Evolutionary conservation across 2,113 vertebrate genomes (phyloP).

Genomic region (Ageneiosus marmoratus): DNA sequence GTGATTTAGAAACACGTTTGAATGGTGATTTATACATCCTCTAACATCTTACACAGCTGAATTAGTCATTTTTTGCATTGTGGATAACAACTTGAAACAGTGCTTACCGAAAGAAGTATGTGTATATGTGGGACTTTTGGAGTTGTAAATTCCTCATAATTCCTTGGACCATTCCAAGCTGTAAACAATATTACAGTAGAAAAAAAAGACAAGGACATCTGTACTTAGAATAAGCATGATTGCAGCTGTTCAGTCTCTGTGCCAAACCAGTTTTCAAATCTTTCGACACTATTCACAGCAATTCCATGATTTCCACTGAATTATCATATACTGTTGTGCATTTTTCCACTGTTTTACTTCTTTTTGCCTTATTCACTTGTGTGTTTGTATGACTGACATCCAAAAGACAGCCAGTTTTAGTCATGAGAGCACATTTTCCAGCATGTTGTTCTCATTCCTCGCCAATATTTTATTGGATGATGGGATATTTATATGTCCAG

Average conservation of each 20-base stretch:
- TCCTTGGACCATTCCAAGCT: slow-evolving; percentile 45
- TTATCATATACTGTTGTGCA: slow-evolving; percentile 1
- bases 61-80: slow-evolving; percentile 63
- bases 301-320: neutral
- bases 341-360: neutral
- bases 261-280: slow-evolving; percentile 18
- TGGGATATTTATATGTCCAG: slow-evolving; percentile 26
- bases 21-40: slow-evolving; percentile 37
- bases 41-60: slow-evolving; percentile 53
- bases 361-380: neutral
- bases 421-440: slow-evolving; percentile 31
- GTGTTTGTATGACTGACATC: neutral
- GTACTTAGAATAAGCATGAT: slow-evolving; percentile 44
- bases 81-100: slow-evolving; percentile 59
- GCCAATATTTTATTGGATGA: neutral
- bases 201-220: slow-evolving; percentile 42
- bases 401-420: neutral
- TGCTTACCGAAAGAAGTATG: slow-evolving; percentile 45
- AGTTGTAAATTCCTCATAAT: slow-evolving; percentile 60
- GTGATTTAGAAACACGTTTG: slow-evolving; percentile 59
- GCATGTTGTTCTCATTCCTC: slow-evolving; percentile 15
- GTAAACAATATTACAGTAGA: slow-evolving; percentile 47
- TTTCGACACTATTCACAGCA: neutral
- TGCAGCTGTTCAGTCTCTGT: slow-evolving; percentile 31
- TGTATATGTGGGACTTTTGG: slow-evolving; percentile 45